Evolutionary conservation across 2,888 invertebrate genomes (phyloP).

Genomic region (Thalpophila matura): DNA sequence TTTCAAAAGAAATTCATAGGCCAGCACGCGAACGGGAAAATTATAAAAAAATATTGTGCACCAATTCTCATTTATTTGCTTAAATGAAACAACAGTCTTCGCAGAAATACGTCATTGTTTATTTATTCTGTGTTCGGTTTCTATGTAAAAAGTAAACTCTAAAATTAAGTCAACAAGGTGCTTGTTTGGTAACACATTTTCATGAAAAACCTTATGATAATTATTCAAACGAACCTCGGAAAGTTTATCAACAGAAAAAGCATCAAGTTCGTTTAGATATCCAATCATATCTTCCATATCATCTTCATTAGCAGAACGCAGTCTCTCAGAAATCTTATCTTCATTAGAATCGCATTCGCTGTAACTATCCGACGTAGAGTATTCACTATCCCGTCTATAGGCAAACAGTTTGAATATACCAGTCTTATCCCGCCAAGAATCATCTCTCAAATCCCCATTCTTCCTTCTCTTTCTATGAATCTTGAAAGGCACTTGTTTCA

Average conservation of each 20-base stretch:
- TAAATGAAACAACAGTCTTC: conserved; percentile 22
- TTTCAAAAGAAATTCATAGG: conserved; percentile 15
- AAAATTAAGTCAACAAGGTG: conserved; percentile 24
- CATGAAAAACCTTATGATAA: neutral
- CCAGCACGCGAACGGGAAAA: conserved; percentile 13
- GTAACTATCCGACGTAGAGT: conserved; percentile 85
- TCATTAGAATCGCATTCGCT: conserved; percentile 85
- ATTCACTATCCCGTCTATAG: conserved; percentile 80
- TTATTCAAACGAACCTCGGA: conserved; percentile 44
- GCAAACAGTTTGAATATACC: conserved; percentile 83
- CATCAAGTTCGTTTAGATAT: conserved; percentile 66
- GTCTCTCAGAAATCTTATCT: conserved; percentile 55
- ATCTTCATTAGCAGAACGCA: conserved; percentile 55
- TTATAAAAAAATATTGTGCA: conserved; percentile 14
- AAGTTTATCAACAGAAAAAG: conserved; percentile 36
- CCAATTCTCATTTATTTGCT: conserved; percentile 20
- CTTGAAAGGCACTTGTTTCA: conserved; percentile 87
- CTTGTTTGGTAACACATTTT: conserved; percentile 19
- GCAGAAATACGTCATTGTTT: conserved; percentile 23
- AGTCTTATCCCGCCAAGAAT: conserved; percentile 83
- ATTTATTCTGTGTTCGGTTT: conserved; percentile 22
- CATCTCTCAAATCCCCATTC: conserved; percentile 73
- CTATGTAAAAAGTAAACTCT: neutral
- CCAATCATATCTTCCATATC: conserved; percentile 64
- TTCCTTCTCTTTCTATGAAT: conserved; percentile 80